Evolutionary conservation across 1,140 invertebrate species (phyloP).

Genomic region (Sinonovacula constricta): DNA sequence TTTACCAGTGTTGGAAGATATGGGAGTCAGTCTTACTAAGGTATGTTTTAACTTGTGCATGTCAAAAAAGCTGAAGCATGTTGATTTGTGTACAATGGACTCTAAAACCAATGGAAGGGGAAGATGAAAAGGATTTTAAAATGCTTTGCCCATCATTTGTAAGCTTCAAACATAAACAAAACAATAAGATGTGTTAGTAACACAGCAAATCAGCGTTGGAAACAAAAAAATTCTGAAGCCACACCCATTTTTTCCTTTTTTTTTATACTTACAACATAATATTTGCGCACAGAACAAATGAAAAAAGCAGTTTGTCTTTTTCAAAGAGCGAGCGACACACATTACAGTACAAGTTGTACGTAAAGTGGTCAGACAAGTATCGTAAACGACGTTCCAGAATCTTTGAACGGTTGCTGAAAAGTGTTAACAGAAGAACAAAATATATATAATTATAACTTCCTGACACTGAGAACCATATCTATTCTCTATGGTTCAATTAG

Average conservation of each 20-base stretch:
- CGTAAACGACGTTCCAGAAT: conserved; percentile 74
- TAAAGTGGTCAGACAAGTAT: conserved; percentile 78
- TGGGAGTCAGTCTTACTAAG: too few relatives aligned
- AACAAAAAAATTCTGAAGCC: not conserved
- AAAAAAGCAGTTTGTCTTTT: conserved; percentile 78
- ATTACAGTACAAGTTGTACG: conserved; percentile 75
- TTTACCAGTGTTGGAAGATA: too few relatives aligned
- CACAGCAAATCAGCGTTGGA: not conserved
- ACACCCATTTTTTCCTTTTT: not conserved
- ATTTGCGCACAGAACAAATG: conserved; percentile 78
- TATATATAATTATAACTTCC: too few relatives aligned
- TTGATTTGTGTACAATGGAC: too few relatives aligned
- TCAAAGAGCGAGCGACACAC: conserved; percentile 78
- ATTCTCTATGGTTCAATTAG: too few relatives aligned
- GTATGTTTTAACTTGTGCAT: too few relatives aligned
- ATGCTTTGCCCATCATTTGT: conserved; percentile 2
- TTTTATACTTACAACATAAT: conserved; percentile 78
- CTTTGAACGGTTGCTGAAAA: conserved; percentile 79
- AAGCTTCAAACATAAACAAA: not conserved
- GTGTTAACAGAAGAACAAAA: not conserved
- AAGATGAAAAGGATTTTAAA: too few relatives aligned
- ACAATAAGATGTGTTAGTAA: not conserved
- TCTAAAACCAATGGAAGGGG: too few relatives aligned
- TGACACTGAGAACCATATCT: too few relatives aligned
- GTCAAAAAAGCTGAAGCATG: too few relatives aligned